Percentiles rank a stretch among this genome's conserved stretches.
phyloP scores from a whole-genome alignment of 1,140 invertebrate species.

The Diabrotica virgifera region DNA sequence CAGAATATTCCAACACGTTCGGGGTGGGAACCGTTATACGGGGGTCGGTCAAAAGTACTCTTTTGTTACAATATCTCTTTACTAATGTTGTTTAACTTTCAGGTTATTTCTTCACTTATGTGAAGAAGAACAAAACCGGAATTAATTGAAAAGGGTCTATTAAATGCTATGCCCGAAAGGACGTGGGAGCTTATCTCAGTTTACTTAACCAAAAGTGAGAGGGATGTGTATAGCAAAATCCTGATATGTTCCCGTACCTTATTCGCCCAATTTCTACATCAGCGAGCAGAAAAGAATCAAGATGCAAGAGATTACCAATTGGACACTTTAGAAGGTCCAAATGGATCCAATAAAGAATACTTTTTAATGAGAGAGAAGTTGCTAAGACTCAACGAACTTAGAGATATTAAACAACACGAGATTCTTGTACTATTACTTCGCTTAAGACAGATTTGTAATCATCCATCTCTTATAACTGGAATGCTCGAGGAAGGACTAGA shows the following conservation, averaged over 20 bases:
- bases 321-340: conserved; percentile 20
- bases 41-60: no score
- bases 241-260: conserved; percentile 68
- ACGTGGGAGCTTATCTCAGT: conserved; percentile 56
- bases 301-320: conserved; percentile 11
- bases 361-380: conserved; percentile 57
- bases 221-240: conserved; percentile 74
- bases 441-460: conserved; percentile 84
- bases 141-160: conserved; percentile 57
- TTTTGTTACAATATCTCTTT: no score
- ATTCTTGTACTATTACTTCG: conserved; percentile 81
- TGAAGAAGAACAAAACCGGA: conserved; percentile 81
- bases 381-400: conserved; percentile 55
- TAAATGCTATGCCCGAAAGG: conserved; percentile 68
- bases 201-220: conserved; percentile 66
- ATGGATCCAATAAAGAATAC: conserved; percentile 40
- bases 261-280: conserved; percentile 72
- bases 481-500: conserved; percentile 59
- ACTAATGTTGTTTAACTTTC: no score
- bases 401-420: conserved; percentile 67
- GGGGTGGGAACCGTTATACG: no score
- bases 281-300: conserved; percentile 64
- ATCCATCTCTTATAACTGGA: conserved; percentile 74
- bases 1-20: no score
- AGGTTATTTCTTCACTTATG: conserved; percentile 74